phyloP scores from a whole-genome alignment of 1,140 invertebrate species.

The Penaeus japonicus region DNA sequence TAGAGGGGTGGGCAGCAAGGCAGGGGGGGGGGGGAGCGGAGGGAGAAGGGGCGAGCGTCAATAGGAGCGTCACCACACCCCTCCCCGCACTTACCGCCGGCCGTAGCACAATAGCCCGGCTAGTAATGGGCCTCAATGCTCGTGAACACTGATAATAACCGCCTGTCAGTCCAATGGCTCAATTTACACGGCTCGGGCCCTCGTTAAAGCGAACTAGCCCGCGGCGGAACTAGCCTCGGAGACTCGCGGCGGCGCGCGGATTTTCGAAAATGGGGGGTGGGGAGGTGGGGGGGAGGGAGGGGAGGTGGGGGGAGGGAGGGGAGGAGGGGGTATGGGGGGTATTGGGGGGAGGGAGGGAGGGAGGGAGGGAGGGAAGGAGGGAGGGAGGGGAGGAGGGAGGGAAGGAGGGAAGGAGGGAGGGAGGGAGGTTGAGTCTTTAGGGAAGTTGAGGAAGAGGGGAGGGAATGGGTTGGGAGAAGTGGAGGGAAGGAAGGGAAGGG shows the following conservation, averaged over 20 bases:
- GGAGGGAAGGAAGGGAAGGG: too few species aligned
- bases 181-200: constrained; percentile 44
- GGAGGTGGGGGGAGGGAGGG: background rate
- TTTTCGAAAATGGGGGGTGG: constrained; percentile 15
- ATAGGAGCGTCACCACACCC: constrained; percentile 41
- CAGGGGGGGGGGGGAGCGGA: background rate
- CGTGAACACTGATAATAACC: constrained; percentile 56
- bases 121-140: constrained; percentile 53
- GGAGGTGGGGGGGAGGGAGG: background rate
- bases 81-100: constrained; percentile 47
- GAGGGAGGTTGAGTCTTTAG: too few species aligned
- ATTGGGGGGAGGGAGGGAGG: background rate
- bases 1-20: background rate
- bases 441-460: too few species aligned
- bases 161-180: constrained; percentile 56
- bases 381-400: background rate
- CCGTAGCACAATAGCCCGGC: constrained; percentile 23
- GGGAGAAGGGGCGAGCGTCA: background rate
- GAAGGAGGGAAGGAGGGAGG: too few species aligned
- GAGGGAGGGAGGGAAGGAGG: background rate
- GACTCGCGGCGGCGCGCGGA: background rate
- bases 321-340: background rate
- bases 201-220: background rate
- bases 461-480: too few species aligned
- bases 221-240: background rate